Conservation (phyloP, 2,888 invertebrate genomes). For the Baccha elongata region DNA sequence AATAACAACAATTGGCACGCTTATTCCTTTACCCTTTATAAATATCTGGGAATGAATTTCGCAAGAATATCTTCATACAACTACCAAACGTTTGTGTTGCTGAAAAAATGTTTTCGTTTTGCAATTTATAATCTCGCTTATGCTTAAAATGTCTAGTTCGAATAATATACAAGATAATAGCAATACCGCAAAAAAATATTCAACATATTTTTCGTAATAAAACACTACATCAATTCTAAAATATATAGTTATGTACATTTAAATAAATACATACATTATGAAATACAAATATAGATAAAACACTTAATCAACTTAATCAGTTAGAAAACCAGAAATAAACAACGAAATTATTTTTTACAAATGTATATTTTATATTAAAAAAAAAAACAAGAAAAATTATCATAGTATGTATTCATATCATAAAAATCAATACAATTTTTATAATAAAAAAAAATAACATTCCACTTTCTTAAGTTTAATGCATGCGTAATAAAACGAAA, state of each 20-base stretch:
- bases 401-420: conserved; percentile 52
- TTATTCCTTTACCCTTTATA: too few relatives aligned
- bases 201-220: conserved; percentile 22
- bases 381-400: conserved; percentile 24
- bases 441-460: conserved; percentile 26
- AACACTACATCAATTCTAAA: conserved; percentile 37
- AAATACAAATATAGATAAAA: conserved; percentile 54
- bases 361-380: conserved; percentile 64
- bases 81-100: too few relatives aligned
- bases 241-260: conserved; percentile 12
- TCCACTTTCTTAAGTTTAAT: conserved; percentile 37
- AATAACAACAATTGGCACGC: too few relatives aligned
- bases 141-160: conserved; percentile 1
- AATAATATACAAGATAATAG: conserved; percentile 31
- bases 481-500: conserved; percentile 15
- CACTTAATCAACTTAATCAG: conserved; percentile 59
- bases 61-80: too few relatives aligned
- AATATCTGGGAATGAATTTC: too few relatives aligned
- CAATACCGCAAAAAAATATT: conserved; percentile 11
- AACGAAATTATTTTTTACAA: conserved; percentile 74
- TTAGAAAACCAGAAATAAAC: conserved; percentile 69
- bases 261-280: conserved; percentile 28
- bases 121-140: background rate
- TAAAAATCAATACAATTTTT: conserved; percentile 20
- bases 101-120: background rate